A percentile compares a stretch with the other conserved stretches of the same genome.
Conservation (phyloP, 2,113 vertebrate genomes). For the Menura novaehollandiae region DNA sequence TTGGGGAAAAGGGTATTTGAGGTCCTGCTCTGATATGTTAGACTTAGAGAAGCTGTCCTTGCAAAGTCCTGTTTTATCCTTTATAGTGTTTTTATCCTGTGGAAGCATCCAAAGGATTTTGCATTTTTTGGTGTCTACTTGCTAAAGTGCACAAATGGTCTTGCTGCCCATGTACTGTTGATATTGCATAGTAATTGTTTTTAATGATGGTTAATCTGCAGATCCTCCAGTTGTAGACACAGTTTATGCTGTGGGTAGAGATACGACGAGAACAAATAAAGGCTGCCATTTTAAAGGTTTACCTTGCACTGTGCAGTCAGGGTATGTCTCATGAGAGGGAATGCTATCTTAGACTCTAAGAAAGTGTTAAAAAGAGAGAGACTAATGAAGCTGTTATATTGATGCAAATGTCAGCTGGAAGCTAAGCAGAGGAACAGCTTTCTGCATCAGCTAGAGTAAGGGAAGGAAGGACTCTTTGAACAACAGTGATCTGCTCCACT, state of each 20-base stretch:
- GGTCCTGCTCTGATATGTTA: neutral
- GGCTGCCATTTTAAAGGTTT: neutral
- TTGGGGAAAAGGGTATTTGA: neutral
- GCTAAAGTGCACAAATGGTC: neutral
- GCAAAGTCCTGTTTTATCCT: neutral
- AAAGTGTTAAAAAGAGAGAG: conserved; percentile 18
- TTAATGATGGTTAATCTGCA: neutral
- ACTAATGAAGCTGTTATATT: conserved; percentile 47
- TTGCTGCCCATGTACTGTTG: neutral
- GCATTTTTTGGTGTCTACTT: neutral
- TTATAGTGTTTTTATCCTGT: neutral
- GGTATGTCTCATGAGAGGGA: neutral
- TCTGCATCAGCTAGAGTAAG: neutral
- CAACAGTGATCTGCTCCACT: neutral
- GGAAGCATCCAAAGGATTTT: neutral
- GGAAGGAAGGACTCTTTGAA: neutral
- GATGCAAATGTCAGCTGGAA: conserved; percentile 19
- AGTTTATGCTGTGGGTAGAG: neutral
- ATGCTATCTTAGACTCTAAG: neutral
- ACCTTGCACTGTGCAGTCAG: neutral
- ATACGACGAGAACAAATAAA: neutral
- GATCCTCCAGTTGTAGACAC: neutral
- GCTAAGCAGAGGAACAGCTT: conserved; percentile 25
- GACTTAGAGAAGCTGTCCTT: neutral
- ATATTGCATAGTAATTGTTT: neutral